Conservation (phyloP, 30 jellyfish, hydroid and myxozoan species). For the Clytia hemisphaerica region DNA sequence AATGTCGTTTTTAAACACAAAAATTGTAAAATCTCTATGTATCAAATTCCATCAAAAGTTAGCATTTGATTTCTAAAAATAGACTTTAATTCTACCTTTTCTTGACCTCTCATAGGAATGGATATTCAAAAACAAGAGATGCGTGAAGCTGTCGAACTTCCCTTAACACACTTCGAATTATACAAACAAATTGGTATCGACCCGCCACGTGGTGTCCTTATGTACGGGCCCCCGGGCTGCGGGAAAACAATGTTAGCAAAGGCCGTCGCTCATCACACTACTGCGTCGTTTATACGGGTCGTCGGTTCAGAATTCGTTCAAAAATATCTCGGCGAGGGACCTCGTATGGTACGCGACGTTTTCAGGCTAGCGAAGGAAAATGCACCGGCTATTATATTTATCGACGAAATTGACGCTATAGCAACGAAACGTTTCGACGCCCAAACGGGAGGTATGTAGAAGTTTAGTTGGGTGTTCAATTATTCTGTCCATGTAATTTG, state of each 20-base stretch:
- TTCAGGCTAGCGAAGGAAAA: conserved; percentile 93
- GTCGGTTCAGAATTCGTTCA: conserved; percentile 98
- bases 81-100: not conserved
- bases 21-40: no score
- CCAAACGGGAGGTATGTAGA: conserved; percentile 87
- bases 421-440: conserved; percentile 98
- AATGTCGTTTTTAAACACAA: no score
- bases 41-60: no score
- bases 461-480: no score
- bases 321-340: conserved; percentile 97
- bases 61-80: not conserved
- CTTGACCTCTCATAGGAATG: conserved; percentile 47
- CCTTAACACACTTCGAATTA: conserved; percentile 86
- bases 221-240: conserved; percentile 99
- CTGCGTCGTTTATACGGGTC: conserved; percentile 88
- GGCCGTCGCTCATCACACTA: conserved; percentile 98
- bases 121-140: conserved; percentile 96
- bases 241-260: conserved; percentile 97
- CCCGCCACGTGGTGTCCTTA: conserved; percentile 96
- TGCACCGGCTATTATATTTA: conserved; percentile 88
- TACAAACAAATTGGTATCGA: conserved; percentile 95
- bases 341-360: conserved; percentile 95
- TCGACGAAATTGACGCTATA: conserved; percentile 97
- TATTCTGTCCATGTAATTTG: no score
- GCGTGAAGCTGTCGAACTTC: conserved; percentile 95